These are phyloP conservation scores for Podarcis muralis DNA, from an alignment of 2,113 vertebrate species.

Conservation along the genomic window DNA sequence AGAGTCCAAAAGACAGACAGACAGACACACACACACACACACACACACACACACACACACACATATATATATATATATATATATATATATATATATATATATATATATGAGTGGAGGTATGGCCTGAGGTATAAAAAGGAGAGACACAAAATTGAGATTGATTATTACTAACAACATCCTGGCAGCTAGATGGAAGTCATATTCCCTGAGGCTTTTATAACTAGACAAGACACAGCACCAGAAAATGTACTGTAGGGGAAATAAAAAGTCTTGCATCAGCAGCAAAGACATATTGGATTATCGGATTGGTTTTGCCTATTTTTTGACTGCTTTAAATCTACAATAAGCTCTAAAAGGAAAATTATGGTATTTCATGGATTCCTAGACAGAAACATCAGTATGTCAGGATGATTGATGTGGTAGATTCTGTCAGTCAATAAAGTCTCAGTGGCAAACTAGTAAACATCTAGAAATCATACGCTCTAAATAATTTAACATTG, in stretches of 20 bases:
- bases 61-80: no score
- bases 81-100: no score
- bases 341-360: constrained; percentile 4
- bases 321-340: constrained; percentile 3
- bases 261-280: constrained; percentile 1
- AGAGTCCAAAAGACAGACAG: neutral
- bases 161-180: constrained; percentile 21
- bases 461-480: constrained; percentile 5
- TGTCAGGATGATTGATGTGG: neutral
- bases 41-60: no score
- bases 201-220: constrained; percentile 10
- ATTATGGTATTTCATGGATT: neutral
- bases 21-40: no score
- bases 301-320: neutral
- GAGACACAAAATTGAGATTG: constrained; percentile 8
- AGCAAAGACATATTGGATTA: neutral
- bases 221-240: neutral
- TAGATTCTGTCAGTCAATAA: constrained; percentile 2
- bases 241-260: constrained; percentile 11
- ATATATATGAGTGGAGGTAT: neutral
- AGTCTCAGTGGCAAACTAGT: neutral
- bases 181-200: neutral
- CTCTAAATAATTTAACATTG: constrained; percentile 1
- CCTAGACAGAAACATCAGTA: neutral
- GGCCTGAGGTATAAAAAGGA: neutral